phyloP scores from a whole-genome alignment of 2,797 vertebrate genomes.

The Tragopan temminckii region DNA sequence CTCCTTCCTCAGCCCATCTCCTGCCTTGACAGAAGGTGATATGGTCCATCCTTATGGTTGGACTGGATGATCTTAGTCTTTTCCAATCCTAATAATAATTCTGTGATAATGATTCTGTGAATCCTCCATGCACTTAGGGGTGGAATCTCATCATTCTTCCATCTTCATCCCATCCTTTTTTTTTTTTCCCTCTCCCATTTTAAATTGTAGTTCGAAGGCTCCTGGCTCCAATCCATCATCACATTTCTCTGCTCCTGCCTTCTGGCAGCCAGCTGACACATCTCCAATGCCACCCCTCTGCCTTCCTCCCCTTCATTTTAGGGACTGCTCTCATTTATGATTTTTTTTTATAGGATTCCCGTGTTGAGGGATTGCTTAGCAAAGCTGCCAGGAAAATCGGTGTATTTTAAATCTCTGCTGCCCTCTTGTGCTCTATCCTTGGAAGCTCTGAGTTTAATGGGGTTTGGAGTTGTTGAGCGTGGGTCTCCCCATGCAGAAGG shows the following conservation, averaged over 20 bases:
- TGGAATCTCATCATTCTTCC: neutral
- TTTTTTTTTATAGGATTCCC: neutral
- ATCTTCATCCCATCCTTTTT: neutral
- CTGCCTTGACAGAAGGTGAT: neutral
- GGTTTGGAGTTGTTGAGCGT: neutral
- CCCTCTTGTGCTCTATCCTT: constrained; percentile 64
- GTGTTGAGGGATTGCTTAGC: neutral
- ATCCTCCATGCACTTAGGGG: neutral
- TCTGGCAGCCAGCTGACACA: neutral
- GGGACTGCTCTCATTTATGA: neutral
- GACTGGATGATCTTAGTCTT: too few relatives aligned
- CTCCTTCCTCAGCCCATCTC: neutral
- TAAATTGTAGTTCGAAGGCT: neutral
- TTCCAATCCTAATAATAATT: too few relatives aligned
- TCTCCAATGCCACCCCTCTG: neutral
- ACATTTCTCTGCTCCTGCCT: neutral
- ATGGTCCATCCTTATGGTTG: neutral
- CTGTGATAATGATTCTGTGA: too few relatives aligned
- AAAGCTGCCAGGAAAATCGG: neutral
- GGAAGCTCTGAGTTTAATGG: neutral
- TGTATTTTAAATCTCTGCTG: constrained; percentile 60
- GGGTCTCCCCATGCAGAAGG: neutral
- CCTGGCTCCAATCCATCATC: neutral
- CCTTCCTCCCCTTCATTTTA: neutral
- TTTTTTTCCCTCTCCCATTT: neutral